Evolutionary conservation across 2,888 invertebrate genomes (phyloP).

Genomic region (Hypomecis atomaria): DNA sequence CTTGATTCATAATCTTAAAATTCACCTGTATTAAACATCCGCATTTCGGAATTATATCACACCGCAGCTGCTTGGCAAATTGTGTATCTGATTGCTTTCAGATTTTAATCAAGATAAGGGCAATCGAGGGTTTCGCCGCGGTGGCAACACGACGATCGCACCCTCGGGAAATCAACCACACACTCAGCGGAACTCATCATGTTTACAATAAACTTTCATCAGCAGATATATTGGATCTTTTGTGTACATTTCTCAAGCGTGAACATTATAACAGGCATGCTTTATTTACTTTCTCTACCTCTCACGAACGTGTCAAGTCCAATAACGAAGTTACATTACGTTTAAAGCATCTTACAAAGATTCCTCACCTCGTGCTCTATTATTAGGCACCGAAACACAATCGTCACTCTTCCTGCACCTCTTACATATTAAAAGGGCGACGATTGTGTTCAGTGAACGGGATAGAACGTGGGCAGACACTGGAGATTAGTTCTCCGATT

Average conservation of each 20-base stretch:
- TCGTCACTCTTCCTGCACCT: constrained; percentile 41
- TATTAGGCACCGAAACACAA: constrained; percentile 40
- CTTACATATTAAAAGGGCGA: constrained; percentile 61
- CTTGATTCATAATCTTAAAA: constrained; percentile 2
- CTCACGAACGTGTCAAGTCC: constrained; percentile 39
- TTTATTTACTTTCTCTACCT: constrained; percentile 42
- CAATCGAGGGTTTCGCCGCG: constrained; percentile 47
- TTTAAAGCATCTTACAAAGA: constrained; percentile 32
- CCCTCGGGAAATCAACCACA: constrained; percentile 66
- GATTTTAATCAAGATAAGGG: constrained; percentile 71
- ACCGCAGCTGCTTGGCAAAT: constrained; percentile 46
- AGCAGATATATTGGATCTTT: constrained; percentile 16
- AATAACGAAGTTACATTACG: constrained; percentile 21
- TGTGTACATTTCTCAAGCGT: constrained; percentile 25
- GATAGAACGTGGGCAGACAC: constrained; percentile 75
- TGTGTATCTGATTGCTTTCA: constrained; percentile 54
- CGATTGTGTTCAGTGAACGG: constrained; percentile 63
- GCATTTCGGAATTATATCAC: constrained; percentile 23
- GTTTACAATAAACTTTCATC: constrained; percentile 23
- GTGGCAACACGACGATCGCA: constrained; percentile 58
- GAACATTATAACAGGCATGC: constrained; percentile 19
- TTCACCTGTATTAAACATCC: constrained; percentile 21
- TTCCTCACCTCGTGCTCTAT: constrained; percentile 32
- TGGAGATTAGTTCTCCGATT: constrained; percentile 74
- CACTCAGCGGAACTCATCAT: constrained; percentile 37